Evolutionary conservation across 2,113 vertebrate species (phyloP), one percentile per base, ranked within the genome.

Genomic region (Amblyopsis rosae): DNA sequence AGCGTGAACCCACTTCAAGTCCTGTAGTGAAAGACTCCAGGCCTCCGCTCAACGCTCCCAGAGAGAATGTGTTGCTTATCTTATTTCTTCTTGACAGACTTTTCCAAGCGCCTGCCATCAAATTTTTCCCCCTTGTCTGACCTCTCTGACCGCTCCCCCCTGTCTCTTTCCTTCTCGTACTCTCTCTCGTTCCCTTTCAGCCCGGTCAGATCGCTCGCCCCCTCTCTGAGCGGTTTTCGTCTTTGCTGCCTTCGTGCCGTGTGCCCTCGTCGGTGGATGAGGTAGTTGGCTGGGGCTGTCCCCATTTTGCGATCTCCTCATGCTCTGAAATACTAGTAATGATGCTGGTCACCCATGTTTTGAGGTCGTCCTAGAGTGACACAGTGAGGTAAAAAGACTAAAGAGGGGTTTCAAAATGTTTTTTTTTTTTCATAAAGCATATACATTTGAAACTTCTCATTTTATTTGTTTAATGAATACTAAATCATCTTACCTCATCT

Each of bases 261-360:
- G 95, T 95, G 64, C 95, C 96, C 82, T 98, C 96, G 41, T 97
- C 96, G 0, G 96, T 98, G 81, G 96, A 98, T 76, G 96, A 98
- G 75, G 96, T 98, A 88, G 95, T 96, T 83, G 93, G 94, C 81
- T 95, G 93, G 46, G 92, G 92, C 73, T 96, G 95, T 59, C 92
- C 91, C 93, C 92, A 95, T 77, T 94, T 95, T 76, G 92, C 88
- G 8, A 96, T 94, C 84, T 98, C 95, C 0, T 92, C 90, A 6
- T 98, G 95, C 80, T 98, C 95, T 0, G 88, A 75, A 7, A 95
- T 93, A 0, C 94, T 93, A 12, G 83, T 6, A 9, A 88, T 86
- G 82, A 97, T 90, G 51, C 90, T 94, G 62, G 72, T 79, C 65
- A 95, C 91, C 96, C 96, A 98, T 32, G 82, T 79, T 12, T 94